These are phyloP conservation scores for Tetranychus piercei DNA, from an alignment of 2,888 invertebrate genomes.

Conservation along the genomic window DNA sequence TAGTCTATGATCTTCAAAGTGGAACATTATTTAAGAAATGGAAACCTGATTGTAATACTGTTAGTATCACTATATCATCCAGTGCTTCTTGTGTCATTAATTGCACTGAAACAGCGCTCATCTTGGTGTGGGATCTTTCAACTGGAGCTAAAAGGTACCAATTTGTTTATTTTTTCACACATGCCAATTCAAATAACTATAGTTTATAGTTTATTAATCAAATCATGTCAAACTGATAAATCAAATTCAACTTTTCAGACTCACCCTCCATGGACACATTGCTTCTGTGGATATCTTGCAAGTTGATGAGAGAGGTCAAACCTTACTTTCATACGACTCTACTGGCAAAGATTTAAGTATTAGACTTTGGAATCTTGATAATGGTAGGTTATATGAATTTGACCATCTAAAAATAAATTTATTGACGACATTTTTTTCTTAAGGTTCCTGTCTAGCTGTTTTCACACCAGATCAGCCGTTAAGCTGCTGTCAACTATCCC, in stretches of 20 bases:
- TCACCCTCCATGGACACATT: constrained; percentile 44
- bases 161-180: background rate
- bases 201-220: background rate
- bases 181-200: background rate
- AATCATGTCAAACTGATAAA: background rate
- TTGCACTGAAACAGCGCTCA: constrained; percentile 58
- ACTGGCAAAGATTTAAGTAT: constrained; percentile 53
- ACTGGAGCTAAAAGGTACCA: constrained; percentile 41
- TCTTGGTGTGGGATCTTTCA: constrained; percentile 66
- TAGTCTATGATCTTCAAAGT: constrained; percentile 71
- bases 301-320: constrained; percentile 51
- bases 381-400: constrained; percentile 36
- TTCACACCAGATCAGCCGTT: constrained; percentile 11
- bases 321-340: constrained; percentile 54
- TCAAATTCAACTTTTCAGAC: constrained; percentile 6
- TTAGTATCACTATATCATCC: constrained; percentile 66
- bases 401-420: background rate
- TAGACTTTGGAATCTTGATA: constrained; percentile 58
- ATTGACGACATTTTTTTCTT: background rate
- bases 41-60: constrained; percentile 66
- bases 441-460: constrained; percentile 4
- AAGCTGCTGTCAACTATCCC: constrained; percentile 9
- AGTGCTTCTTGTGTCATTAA: constrained; percentile 63
- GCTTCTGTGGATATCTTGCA: constrained; percentile 54
- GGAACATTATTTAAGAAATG: constrained; percentile 78